Evolutionary conservation across 2,113 vertebrate species (phyloP), one percentile per base, ranked within the genome.

Genomic region (Myxocyprinus asiaticus): DNA sequence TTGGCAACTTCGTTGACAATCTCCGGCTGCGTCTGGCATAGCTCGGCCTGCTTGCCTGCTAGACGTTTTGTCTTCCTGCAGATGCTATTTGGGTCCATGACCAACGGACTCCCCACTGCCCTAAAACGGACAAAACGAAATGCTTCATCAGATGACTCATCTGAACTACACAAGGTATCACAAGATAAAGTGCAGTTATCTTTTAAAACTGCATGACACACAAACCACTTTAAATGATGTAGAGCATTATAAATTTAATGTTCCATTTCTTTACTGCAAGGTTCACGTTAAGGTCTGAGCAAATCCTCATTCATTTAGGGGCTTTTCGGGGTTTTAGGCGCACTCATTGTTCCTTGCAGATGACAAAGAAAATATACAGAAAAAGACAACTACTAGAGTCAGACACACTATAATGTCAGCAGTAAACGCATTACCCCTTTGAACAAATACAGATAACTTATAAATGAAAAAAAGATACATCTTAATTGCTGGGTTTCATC

Each of bases 51-150:
- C 84, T 96, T 94, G 70, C 96, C 96, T 0, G 94, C 96, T 88
- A 99, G 89, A 14, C 96, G 91, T 90, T 95, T 95, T 0, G 96
- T 96, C 91, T 99, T 99, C 88, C 96, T 95, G 90, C 97, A 98
- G 90, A 99, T 99, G 89, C 96, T 98, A 90, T 96, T 98, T 69
- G 97, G 96, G 85, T 99, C 97, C 97, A 98, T 98, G 88, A 98
- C 95, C 92, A 99, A 89, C 43, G 97, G 97, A 87, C 96, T 98
- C 82, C 97, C 97, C 91, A 98, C 96, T 59, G 97, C 97, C 97
- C 97, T 98, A 89, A 86, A 81, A 73, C 9, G 63, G 65, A 84
- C 47, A 78, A 64, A 68, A 58, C 15, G 55, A 58, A 33, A 44
- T 12, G 7, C 44, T 33, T 48, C 62, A 59, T 80, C 70, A 76